Evolutionary conservation across 2,888 invertebrate genomes (phyloP), one percentile per base, ranked within the genome.

Genomic region (Cinara cedri): DNA sequence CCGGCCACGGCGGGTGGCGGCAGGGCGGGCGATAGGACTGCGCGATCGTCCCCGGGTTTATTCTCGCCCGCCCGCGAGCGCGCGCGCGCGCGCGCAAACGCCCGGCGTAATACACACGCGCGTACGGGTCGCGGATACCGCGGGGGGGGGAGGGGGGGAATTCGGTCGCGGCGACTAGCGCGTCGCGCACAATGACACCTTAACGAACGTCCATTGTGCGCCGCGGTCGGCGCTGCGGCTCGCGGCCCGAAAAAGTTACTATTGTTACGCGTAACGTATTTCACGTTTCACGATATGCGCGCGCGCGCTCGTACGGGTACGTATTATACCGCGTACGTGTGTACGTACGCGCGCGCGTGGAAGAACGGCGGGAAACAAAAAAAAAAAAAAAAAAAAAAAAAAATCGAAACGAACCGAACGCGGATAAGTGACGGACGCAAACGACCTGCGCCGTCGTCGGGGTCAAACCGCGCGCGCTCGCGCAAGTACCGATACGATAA

Each of bases 141-240:
- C 13, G 1, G 13, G 21, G 19, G 54, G 74, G 24, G 54, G 44
- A 24, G 4, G 1, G 13, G 21, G 19, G 54, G 74, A 44, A 65
- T 66, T 75, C 75, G 65, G 65, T 75, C 54, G 51, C 63, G 49
- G 3, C 21, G 34, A 34, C 34, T 34, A 34, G 3, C 6, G 6
- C 34, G 6, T 6, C 46, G 3, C 24, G 54, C 60, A 75, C 75
- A 75, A 75, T 75, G 65, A 65, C 75, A 66, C 76, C 57, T 76
- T 76, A 76, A 76, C 76, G 76, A 76, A 76, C 57, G 76, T 21
- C 76, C 11, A 76, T 76, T 76, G 76, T 76, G 66, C 55, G 55
- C 9, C 42, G 6, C n/a, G n/a, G n/a, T n/a, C n/a, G n/a, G n/a
- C n/a, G n/a, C n/a, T n/a, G n/a, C n/a, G n/a, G n/a, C n/a, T n/a